phyloP scores from a whole-genome alignment of 1,140 invertebrate species.

The Nasonia vitripennis region DNA sequence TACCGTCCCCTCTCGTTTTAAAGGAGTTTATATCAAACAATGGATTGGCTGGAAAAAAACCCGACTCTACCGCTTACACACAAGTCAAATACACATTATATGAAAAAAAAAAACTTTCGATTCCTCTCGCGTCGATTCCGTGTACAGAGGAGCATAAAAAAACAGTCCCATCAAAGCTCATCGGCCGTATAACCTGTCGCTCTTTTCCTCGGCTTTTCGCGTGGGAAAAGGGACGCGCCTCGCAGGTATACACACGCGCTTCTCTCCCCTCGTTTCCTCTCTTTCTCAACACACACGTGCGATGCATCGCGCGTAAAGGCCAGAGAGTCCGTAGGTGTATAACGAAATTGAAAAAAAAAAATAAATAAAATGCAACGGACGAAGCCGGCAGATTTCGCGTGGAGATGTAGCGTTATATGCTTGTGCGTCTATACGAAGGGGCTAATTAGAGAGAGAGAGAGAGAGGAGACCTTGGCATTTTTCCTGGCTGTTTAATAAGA shows the following conservation, averaged over 20 bases:
- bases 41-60: neutral
- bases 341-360: neutral
- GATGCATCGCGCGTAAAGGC: neutral
- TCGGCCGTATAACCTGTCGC: conserved; percentile 44
- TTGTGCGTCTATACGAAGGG: neutral
- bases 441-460: neutral
- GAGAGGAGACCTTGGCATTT: too few relatives aligned
- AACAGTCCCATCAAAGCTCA: conserved; percentile 22
- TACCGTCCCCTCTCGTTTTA: too few relatives aligned
- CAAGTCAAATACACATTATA: neutral
- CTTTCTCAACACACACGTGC: too few relatives aligned
- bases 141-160: neutral
- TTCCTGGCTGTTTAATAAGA: neutral
- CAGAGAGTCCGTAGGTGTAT: neutral
- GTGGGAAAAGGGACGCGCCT: conserved; percentile 39
- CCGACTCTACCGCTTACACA: neutral
- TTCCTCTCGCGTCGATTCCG: neutral
- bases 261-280: conserved; percentile 27
- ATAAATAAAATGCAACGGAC: neutral
- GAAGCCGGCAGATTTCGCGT: neutral
- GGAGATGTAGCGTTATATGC: neutral
- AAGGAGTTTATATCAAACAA: too few relatives aligned
- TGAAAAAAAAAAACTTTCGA: conserved; percentile 1
- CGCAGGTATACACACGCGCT: conserved; percentile 14
- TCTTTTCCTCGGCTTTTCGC: conserved; percentile 47